Percentiles rank a stretch among this genome's conserved stretches.
Conservation (phyloP, 2,888 invertebrate species). For the Polydrusus pterygomalis region DNA sequence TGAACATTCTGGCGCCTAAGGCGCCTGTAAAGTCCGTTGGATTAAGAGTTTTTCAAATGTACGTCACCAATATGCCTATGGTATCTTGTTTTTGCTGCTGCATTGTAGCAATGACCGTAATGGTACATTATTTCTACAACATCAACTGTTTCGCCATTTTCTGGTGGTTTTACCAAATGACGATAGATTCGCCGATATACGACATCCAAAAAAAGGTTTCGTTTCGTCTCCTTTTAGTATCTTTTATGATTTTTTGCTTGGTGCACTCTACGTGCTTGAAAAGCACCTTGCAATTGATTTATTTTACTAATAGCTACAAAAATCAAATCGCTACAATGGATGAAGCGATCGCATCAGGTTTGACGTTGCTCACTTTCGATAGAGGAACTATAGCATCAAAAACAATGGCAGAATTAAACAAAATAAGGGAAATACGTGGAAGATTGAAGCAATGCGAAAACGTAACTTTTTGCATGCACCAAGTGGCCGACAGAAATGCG, state of each 20-base stretch:
- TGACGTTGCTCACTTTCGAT: neutral
- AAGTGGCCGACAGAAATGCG: conserved; percentile 8
- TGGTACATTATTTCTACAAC: neutral
- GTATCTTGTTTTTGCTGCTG: neutral
- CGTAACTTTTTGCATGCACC: neutral
- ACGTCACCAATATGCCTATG: neutral
- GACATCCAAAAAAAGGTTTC: conserved; percentile 9
- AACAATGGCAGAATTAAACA: neutral
- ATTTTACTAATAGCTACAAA: conserved; percentile 29
- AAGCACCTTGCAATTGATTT: conserved; percentile 15
- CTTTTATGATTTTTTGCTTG: conserved; percentile 3
- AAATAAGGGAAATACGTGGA: neutral
- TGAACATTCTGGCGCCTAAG: conserved; percentile 18
- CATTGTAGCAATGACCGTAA: neutral
- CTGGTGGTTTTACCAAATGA: conserved; percentile 30
- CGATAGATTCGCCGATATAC: conserved; percentile 16
- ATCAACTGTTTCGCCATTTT: neutral
- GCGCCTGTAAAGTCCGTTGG: neutral
- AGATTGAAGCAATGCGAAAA: neutral
- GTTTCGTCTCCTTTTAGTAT: conserved; percentile 4
- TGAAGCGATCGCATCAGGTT: neutral
- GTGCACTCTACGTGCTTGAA: conserved; percentile 26
- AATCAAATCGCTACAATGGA: neutral
- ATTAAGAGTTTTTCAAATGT: conserved; percentile 18
- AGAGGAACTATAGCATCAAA: neutral